Evolutionary conservation across 2,797 vertebrate genomes (phyloP).

Genomic region (Enteromius paludinosus): DNA sequence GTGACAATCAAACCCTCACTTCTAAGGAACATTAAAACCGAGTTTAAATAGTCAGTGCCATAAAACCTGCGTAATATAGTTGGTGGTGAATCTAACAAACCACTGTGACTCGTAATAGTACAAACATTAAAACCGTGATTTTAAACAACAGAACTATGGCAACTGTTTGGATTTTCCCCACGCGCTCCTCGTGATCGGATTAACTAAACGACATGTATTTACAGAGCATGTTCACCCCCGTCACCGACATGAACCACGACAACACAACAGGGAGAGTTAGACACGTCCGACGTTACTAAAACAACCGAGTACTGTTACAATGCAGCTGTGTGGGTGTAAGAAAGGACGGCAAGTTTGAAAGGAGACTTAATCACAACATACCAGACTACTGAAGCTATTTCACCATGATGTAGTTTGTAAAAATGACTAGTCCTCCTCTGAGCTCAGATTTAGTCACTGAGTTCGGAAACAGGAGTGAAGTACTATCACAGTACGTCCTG

Average conservation of each 20-base stretch:
- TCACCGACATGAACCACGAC: slow-evolving; percentile 51
- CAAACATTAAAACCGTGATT: slow-evolving; percentile 39
- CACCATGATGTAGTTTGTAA: slow-evolving; percentile 2
- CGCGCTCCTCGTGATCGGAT: slow-evolving; percentile 13
- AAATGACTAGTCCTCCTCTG: slow-evolving; percentile 7
- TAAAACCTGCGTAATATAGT: slow-evolving; percentile 45
- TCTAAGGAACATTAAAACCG: slow-evolving; percentile 41
- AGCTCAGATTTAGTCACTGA: neutral
- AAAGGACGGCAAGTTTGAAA: neutral
- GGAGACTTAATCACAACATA: slow-evolving; percentile 11
- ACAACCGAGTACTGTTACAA: slow-evolving; percentile 35
- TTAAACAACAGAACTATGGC: slow-evolving; percentile 22
- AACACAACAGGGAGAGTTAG: slow-evolving; percentile 45
- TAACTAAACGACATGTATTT: slow-evolving; percentile 39
- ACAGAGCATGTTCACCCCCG: slow-evolving; percentile 43
- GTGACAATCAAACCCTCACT: slow-evolving; percentile 45
- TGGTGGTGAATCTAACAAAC: slow-evolving; percentile 37
- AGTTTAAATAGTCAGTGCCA: slow-evolving; percentile 52
- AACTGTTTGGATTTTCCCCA: slow-evolving; percentile 12
- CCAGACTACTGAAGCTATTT: slow-evolving; percentile 17
- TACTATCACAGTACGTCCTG: slow-evolving; percentile 16
- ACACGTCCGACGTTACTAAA: slow-evolving; percentile 44
- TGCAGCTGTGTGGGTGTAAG: slow-evolving; percentile 25
- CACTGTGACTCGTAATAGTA: slow-evolving; percentile 16
- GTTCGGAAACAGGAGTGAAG: neutral